Evolutionary conservation across 2,113 vertebrate genomes (phyloP), one percentile per base, ranked within the genome.

Genomic region (Glaucidium brasilianum): DNA sequence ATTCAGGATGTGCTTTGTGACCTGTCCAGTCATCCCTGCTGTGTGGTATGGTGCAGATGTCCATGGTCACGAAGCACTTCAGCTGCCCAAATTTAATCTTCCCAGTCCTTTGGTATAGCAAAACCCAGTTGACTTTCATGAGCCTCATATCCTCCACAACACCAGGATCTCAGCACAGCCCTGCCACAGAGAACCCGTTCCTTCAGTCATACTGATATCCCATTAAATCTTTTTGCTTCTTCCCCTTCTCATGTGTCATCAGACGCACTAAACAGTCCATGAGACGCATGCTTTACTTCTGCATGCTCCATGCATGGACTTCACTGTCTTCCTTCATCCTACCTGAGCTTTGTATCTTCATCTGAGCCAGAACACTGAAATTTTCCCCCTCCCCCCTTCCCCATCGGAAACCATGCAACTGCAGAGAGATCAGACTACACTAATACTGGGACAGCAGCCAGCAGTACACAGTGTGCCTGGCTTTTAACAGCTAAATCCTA

Each of bases 401-500:
- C 60, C 74, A 43, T 52, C 9, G 0, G 90, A 91, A 94, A 64
- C 45, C n/a, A 60, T 39, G 47, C 67, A 86, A 69, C 60, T 63
- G 67, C 82, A 83, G 78, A 78, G n/a, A 91, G 59, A 85, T 84
- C 39, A 78, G 81, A 75, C 77, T 89, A 58, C n/a, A 37, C 45
- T 50, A 60, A 83, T 9, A 37, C 64, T 53, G 56, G 94, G 94
- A 91, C 25, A 67, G 77, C 73, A 94, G 91, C 86, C 91, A 96
- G 83, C 73, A 94, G 64, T 75, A 94, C 22, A 2, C 18, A 1
- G 25, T n/a, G 35, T 94, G 88, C 84, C 89, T 89, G 60, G 62
- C 83, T 91, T 92, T 82, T 84, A 92, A 87, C 73, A 91, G 89
- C 83, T 97, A 90, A 89, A 89, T 72, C 69, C 77, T 86, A 95